Conservation (phyloP, 2,797 vertebrate species). For the Alauda arvensis region DNA sequence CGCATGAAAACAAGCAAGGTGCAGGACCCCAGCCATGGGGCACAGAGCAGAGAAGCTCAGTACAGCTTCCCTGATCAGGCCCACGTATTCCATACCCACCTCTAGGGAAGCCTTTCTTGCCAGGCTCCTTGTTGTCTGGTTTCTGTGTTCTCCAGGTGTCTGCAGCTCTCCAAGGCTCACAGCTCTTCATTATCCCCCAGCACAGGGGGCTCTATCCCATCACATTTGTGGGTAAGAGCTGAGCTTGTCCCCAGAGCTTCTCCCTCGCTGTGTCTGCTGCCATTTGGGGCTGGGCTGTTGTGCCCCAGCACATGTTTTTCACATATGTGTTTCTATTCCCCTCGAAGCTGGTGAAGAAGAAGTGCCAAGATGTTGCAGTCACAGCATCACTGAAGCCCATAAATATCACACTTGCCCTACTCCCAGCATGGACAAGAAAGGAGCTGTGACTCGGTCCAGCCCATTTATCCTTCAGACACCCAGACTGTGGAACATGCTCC, state of each 20-base stretch:
- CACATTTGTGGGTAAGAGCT: neutral
- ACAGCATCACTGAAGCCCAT: neutral
- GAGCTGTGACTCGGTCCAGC: neutral
- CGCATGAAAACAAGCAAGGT: neutral
- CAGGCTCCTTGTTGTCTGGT: neutral
- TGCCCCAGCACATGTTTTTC: constrained; percentile 20
- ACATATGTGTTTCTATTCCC: neutral
- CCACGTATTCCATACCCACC: rapidly evolving
- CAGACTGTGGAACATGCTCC: constrained; percentile 8
- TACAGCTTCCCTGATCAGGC: neutral
- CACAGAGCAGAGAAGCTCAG: neutral
- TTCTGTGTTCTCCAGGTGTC: constrained; percentile 21
- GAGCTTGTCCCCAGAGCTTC: neutral
- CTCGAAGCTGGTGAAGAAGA: neutral
- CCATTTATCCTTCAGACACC: constrained; percentile 40
- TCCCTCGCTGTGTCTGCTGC: neutral
- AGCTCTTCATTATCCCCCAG: neutral
- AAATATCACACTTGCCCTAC: neutral
- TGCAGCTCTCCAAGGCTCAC: neutral
- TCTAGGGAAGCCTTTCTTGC: neutral
- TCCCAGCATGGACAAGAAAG: neutral
- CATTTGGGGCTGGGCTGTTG: neutral
- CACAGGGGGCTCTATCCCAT: neutral
- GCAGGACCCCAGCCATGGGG: neutral
- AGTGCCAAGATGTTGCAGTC: constrained; percentile 28